Base-by-base conservation (phyloP, 2,113 vertebrate genomes). In the Menidia beryllina region DNA sequence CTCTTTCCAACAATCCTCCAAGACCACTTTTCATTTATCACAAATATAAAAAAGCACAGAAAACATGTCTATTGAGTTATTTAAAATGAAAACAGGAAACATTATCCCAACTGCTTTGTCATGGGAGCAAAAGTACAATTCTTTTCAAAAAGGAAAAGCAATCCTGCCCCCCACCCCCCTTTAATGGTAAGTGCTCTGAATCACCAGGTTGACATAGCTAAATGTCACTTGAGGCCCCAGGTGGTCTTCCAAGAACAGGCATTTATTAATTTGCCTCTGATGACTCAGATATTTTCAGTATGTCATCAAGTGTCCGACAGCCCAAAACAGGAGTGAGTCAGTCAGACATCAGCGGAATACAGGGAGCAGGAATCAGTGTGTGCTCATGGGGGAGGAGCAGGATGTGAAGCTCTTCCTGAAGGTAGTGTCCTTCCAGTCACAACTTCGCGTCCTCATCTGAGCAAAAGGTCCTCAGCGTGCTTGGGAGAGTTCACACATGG, bases 401-500 rank as follows among this genome's bases (percentile, higher is more conserved):
- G 63, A 60, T 57, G 4, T 47, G 43, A 64, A 27, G 10, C 27
- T 49, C 55, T 21, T 60, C 26, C 34, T 73, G 61, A 76, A 61
- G 23, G 53, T 56, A 38, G 38, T 13, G 24, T 2, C 19, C 48
- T 15, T 75, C 38, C 34, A 13, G 17, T 23, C 53, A 43, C 49
- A 38, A 34, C 48, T 54, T 75, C 36, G 50, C 51, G 58, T 74
- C 72, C 25, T 1, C 23, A 52, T 69, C 3, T 17, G 47, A 57
- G 45, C 30, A 36, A 77, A 77, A 26, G 48, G 47, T 75, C 60
- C 25, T 58, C 51, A 24, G 57, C 20, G 20, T 45, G 67, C 45
- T 60, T 61, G 45, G 80, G 41, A 64, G 73, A 75, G 81, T 78
- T 87, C 83, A 89, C 17, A 63, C 55, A 27, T 55, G 48, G 77